phyloP scores from a whole-genome alignment of 2,797 vertebrate species.

The Valencia hispanica region DNA sequence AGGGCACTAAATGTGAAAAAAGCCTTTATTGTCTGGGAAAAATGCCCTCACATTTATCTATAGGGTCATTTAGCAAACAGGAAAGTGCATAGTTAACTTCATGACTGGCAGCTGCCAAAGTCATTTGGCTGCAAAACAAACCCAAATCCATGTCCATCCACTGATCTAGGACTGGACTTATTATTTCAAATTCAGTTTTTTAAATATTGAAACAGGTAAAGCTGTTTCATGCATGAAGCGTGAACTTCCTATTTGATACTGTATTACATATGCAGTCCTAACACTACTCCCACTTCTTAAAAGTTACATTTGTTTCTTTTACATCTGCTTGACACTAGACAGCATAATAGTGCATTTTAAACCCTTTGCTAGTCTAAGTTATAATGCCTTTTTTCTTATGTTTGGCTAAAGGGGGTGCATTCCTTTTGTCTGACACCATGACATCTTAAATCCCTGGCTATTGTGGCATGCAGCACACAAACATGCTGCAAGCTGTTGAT shows the following conservation, averaged over 20 bases:
- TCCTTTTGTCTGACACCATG: background rate
- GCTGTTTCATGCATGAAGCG: background rate
- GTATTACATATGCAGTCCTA: background rate
- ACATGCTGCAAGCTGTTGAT: background rate
- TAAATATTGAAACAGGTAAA: background rate
- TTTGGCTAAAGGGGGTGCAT: background rate
- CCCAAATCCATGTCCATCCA: background rate
- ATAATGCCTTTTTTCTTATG: background rate
- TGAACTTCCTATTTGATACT: background rate
- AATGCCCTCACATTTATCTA: too few species aligned
- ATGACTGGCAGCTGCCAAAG: too few species aligned
- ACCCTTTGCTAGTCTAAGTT: background rate
- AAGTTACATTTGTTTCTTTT: background rate
- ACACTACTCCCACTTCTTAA: background rate
- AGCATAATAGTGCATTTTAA: too few species aligned
- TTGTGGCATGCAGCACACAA: slow-evolving; percentile 3
- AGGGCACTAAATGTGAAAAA: background rate
- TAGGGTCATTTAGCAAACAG: too few species aligned
- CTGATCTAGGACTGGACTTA: too few species aligned
- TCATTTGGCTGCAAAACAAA: background rate
- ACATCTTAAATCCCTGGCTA: background rate
- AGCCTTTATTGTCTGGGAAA: background rate
- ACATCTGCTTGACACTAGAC: background rate
- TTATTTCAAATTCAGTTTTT: background rate
- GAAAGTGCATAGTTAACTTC: too few species aligned